Evolutionary conservation across 2,888 invertebrate species (phyloP), one percentile per base, ranked within the genome.

Genomic region (Dermolepida albohirtum): DNA sequence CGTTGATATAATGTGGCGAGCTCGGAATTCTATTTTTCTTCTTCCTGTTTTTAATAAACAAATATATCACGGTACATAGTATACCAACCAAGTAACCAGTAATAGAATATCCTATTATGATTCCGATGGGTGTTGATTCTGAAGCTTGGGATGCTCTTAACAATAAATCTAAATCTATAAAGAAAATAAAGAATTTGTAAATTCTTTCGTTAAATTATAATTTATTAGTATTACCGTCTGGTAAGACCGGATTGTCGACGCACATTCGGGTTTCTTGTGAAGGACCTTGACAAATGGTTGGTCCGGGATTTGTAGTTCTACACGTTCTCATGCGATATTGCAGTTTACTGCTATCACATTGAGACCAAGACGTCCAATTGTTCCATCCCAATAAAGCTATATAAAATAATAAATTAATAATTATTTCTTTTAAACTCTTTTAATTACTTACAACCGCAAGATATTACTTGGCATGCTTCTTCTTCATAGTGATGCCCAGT

Each of bases 1-100:
- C 87, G 29, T 92, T 89, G 74, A 92, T 92, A 79, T 94, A 95
- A 79, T 92, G 93, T 0, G 93, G 93, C 62, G 92, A 92, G 47
- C 92, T 89, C 0, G 92, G 91, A 2, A 92, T 88, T 41, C 89
- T 85, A 34, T 87, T 87, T 67, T 83, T 84, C 70, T 84, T 78
- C 74, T 78, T 80, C 84, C 79, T 79, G 79, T 79, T 72, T 66
- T 79, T 79, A 52, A 78, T 74, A 64, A 79, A 75, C 52, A 76
- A 76, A 39, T 78, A 75, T 59, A 79, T 71, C 27, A 78, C 68
- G 16, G 80, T 80, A 17, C 74, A 70, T 22, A 77, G 76, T 43
- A 75, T 70, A 43, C 68, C 71, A 17, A 75, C 59, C n/a, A 74
- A 52, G 12, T 68, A 62, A 11, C 68, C 68, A 54, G 66, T 43